phyloP scores from a whole-genome alignment of 2,113 vertebrate species.

The Epinephelus fuscoguttatus region DNA sequence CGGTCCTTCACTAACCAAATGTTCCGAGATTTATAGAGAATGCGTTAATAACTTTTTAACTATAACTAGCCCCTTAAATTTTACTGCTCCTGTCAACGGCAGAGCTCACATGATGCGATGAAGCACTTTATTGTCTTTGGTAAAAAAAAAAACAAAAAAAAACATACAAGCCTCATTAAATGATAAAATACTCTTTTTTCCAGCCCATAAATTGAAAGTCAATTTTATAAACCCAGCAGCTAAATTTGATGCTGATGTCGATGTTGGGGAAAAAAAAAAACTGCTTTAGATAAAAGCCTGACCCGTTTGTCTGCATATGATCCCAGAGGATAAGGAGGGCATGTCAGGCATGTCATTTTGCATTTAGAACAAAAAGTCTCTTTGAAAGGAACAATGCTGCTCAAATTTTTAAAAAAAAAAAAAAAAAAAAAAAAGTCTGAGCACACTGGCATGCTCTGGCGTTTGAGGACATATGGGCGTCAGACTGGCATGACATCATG shows the following conservation, averaged over 20 bases:
- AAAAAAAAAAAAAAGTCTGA: background rate
- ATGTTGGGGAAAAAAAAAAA: background rate
- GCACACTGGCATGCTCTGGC: background rate
- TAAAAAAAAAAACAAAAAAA: background rate
- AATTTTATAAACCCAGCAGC: background rate
- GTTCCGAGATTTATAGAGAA: slow-evolving; percentile 5
- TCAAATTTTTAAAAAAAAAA: background rate
- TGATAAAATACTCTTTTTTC: slow-evolving; percentile 9
- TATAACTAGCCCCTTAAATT: slow-evolving; percentile 24
- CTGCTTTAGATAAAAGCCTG: background rate
- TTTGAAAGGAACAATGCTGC: slow-evolving; percentile 3
- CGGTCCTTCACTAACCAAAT: background rate
- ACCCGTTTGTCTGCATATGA: background rate
- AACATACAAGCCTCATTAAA: background rate
- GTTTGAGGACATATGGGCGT: background rate
- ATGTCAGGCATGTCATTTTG: background rate
- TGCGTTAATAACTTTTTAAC: slow-evolving; percentile 6
- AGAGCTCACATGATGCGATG: background rate
- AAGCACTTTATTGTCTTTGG: slow-evolving; percentile 9
- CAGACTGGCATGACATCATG: background rate
- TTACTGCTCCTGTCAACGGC: slow-evolving; percentile 3
- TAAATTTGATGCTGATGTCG: background rate
- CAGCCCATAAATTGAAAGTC: background rate
- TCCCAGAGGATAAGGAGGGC: background rate
- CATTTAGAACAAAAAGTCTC: background rate